phyloP scores from a whole-genome alignment of 2,797 vertebrate genomes.

The Darevskia nairensis region DNA sequence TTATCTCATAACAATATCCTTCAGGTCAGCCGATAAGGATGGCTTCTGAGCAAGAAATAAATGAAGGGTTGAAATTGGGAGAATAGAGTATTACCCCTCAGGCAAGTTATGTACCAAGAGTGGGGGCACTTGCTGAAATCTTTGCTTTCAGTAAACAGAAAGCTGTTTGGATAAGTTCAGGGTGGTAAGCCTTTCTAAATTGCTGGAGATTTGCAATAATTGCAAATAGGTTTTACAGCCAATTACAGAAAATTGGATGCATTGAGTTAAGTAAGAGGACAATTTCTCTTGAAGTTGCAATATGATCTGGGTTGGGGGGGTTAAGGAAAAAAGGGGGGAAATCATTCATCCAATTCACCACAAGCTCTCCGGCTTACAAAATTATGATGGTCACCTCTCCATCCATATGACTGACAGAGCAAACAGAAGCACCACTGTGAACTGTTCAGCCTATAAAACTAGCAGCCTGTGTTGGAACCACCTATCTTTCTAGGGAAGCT shows the following conservation, averaged over 20 bases:
- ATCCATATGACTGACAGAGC: neutral
- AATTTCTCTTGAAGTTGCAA: neutral
- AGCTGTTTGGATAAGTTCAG: neutral
- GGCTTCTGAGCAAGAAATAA: neutral
- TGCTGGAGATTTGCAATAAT: neutral
- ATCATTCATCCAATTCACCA: neutral
- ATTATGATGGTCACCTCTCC: neutral
- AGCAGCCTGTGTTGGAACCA: neutral
- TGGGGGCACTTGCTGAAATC: neutral
- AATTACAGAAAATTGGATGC: neutral
- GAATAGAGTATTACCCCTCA: neutral
- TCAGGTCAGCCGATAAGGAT: rapidly evolving
- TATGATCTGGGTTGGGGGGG: neutral
- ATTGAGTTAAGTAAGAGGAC: neutral
- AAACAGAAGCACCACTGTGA: neutral
- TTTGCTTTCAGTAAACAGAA: slow-evolving; percentile 11
- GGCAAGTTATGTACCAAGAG: neutral
- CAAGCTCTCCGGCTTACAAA: neutral
- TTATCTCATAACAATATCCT: neutral
- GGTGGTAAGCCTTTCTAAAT: neutral
- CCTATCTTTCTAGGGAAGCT: neutral
- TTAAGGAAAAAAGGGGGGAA: too few relatives aligned
- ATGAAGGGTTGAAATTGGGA: neutral
- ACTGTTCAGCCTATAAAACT: neutral
- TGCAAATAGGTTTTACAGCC: neutral